These are phyloP conservation scores for Autographa pulchrina DNA, from an alignment of 2,888 invertebrate genomes.

Conservation along the genomic window DNA sequence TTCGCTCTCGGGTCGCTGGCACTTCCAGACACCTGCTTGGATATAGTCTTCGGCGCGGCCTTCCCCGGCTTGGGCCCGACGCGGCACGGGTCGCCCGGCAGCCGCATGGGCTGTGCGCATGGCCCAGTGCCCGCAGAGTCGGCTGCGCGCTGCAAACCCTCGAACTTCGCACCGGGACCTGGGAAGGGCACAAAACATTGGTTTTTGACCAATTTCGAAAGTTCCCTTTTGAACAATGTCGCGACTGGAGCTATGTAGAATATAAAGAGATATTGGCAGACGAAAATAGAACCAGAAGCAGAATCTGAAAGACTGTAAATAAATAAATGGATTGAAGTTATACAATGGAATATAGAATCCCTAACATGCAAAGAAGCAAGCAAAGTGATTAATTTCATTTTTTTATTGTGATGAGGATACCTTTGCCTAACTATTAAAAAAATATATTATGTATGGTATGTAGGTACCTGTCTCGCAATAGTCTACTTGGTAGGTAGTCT, in stretches of 20 bases:
- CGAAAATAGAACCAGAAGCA: too few species aligned
- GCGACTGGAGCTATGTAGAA: too few species aligned
- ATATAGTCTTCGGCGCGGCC: slow-evolving; percentile 77
- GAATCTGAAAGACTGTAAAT: too few species aligned
- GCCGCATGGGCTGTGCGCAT: slow-evolving; percentile 88
- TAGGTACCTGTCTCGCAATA: slow-evolving; percentile 87
- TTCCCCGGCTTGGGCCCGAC: slow-evolving; percentile 83
- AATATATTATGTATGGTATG: too few species aligned
- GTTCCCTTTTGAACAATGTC: too few species aligned
- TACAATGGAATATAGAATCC: too few species aligned
- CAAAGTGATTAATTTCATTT: too few species aligned
- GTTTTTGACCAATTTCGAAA: neutral
- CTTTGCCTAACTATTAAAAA: too few species aligned
- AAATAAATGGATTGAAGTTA: too few species aligned
- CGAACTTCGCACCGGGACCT: slow-evolving; percentile 89
- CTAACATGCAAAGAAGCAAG: too few species aligned
- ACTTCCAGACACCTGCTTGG: slow-evolving; percentile 73
- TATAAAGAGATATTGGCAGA: too few species aligned
- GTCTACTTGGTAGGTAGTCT: slow-evolving; percentile 91
- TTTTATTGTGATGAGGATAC: too few species aligned
- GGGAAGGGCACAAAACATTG: slow-evolving; percentile 6
- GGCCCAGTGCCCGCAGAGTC: slow-evolving; percentile 88
- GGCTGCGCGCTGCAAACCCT: slow-evolving; percentile 88
- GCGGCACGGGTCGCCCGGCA: slow-evolving; percentile 90
- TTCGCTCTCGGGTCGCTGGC: slow-evolving; percentile 75